These are phyloP conservation scores for Phrixothrix hirtus DNA, from an alignment of 2,888 invertebrate species.

Conservation along the genomic window DNA sequence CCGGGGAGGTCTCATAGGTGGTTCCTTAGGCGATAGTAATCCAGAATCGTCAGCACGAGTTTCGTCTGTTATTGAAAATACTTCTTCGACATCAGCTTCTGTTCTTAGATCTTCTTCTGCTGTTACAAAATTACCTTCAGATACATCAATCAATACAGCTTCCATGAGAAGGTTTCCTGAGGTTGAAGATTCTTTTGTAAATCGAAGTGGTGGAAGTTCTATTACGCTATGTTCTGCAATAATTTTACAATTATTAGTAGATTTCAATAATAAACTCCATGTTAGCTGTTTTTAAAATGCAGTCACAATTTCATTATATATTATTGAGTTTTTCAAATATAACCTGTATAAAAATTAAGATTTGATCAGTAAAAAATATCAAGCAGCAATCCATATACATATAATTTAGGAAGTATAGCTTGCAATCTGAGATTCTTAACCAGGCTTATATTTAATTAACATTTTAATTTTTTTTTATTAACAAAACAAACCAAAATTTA, in stretches of 20 bases:
- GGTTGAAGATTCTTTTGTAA: constrained; percentile 86
- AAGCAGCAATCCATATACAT: no score
- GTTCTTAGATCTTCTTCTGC: constrained; percentile 83
- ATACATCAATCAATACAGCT: constrained; percentile 87
- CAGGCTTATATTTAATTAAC: no score
- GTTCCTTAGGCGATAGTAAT: constrained; percentile 59
- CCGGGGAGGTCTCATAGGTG: constrained; percentile 64
- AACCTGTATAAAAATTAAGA: no score
- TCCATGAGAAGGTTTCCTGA: constrained; percentile 88
- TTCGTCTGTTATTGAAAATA: constrained; percentile 78
- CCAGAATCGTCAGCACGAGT: constrained; percentile 58
- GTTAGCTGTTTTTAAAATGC: no score
- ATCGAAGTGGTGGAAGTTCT: constrained; percentile 83
- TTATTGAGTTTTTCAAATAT: no score
- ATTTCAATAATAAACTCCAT: neutral
- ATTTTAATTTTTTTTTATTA: no score
- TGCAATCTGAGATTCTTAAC: no score
- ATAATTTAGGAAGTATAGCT: no score
- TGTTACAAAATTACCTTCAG: constrained; percentile 80
- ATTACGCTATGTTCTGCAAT: constrained; percentile 78
- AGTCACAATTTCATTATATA: no score
- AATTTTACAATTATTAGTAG: constrained; percentile 6
- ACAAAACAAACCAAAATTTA: no score
- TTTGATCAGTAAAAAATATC: no score
- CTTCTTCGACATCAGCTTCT: constrained; percentile 83